These are phyloP conservation scores for Kuschelorhynchus macadamiae DNA, from an alignment of 2,888 invertebrate genomes.

Conservation along the genomic window DNA sequence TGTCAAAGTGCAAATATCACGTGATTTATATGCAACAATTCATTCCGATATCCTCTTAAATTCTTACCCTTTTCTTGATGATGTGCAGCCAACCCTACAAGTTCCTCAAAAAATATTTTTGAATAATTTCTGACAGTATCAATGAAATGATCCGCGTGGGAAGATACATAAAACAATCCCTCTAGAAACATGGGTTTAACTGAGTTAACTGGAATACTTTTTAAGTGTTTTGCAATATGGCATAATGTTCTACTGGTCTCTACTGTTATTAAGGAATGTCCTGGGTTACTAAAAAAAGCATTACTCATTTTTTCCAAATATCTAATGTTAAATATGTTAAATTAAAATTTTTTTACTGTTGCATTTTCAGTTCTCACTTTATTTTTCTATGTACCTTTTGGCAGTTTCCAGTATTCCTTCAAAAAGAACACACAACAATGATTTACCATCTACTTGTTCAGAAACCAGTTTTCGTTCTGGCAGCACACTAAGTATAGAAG, in stretches of 20 bases:
- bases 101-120: slow-evolving; percentile 70
- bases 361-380: too few relatives aligned
- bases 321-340: too few relatives aligned
- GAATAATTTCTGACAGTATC: slow-evolving; percentile 76
- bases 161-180: slow-evolving; percentile 71
- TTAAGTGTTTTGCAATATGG: slow-evolving; percentile 58
- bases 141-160: slow-evolving; percentile 75
- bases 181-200: slow-evolving; percentile 57
- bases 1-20: too few relatives aligned
- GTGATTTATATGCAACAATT: too few relatives aligned
- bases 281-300: slow-evolving; percentile 57
- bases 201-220: slow-evolving; percentile 54
- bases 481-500: slow-evolving; percentile 55
- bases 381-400: slow-evolving; percentile 63
- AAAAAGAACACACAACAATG: slow-evolving; percentile 60
- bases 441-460: slow-evolving; percentile 54
- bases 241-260: slow-evolving; percentile 61
- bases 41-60: too few relatives aligned
- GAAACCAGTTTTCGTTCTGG: slow-evolving; percentile 52
- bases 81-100: slow-evolving; percentile 66
- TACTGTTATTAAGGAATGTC: slow-evolving; percentile 59
- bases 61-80: slow-evolving; percentile 64
- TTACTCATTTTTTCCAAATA: too few relatives aligned
- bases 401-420: slow-evolving; percentile 61
- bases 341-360: too few relatives aligned